Conservation (phyloP, 2,113 vertebrate genomes). For the Odobenus rosmarus region DNA sequence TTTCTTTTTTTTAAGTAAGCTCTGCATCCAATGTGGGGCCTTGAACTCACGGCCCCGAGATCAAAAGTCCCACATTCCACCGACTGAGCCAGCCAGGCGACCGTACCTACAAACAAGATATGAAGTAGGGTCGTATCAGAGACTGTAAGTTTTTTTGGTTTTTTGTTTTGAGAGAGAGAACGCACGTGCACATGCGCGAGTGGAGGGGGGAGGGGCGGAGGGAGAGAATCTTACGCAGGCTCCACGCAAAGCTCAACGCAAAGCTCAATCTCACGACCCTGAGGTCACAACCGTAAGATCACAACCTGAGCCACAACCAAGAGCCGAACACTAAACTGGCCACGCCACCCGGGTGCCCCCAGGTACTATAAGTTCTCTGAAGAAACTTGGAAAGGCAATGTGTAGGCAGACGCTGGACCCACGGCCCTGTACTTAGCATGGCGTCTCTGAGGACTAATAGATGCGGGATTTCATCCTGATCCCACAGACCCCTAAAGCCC, state of each 20-base stretch:
- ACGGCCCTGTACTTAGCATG: too few relatives aligned
- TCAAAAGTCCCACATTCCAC: background rate
- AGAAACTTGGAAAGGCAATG: background rate
- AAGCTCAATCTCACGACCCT: background rate
- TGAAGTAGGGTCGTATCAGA: background rate
- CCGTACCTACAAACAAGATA: background rate
- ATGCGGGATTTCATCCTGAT: background rate
- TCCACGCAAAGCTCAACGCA: background rate
- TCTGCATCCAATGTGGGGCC: background rate
- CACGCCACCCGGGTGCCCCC: background rate
- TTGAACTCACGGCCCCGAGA: background rate
- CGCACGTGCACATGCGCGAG: rapidly evolving
- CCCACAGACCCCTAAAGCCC: background rate
- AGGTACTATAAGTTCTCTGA: background rate
- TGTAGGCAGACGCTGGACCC: background rate
- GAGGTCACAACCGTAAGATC: background rate
- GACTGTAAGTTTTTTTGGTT: background rate
- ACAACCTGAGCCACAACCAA: background rate
- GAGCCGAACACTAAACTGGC: background rate
- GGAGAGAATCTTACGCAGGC: background rate
- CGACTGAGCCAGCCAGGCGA: background rate
- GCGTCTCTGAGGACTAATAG: background rate
- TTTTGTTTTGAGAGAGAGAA: background rate
- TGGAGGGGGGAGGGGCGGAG: background rate
- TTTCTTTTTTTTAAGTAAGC: background rate